A percentile compares a stretch with the other conserved stretches of the same genome.
Evolutionary conservation across 2,888 invertebrate genomes (phyloP).

Genomic region (Eristalinus aeneus): DNA sequence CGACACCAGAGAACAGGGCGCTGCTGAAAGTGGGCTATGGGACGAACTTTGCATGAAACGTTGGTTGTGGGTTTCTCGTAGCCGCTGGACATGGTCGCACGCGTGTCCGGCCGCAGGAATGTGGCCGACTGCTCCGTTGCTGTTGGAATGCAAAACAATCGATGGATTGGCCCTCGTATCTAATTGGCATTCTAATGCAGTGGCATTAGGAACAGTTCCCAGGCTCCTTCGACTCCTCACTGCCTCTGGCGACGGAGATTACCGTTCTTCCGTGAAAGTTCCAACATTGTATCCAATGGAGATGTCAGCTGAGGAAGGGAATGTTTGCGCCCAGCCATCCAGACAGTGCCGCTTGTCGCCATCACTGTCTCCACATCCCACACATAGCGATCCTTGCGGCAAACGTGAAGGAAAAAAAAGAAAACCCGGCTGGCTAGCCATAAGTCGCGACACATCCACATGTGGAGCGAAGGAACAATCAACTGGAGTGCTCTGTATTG

Average conservation of each 20-base stretch:
- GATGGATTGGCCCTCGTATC: not conserved
- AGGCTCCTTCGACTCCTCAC: no score
- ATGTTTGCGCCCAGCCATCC: not conserved
- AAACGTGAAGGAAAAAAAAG: not conserved
- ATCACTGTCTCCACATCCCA: not conserved
- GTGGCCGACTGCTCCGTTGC: not conserved
- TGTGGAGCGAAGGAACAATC: not conserved
- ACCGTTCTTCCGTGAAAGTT: no score
- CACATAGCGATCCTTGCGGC: not conserved
- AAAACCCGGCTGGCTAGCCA: not conserved
- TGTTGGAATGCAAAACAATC: not conserved
- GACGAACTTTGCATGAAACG: not conserved
- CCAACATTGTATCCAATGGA: not conserved
- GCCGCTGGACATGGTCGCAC: not conserved
- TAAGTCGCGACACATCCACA: not conserved
- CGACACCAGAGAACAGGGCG: not conserved
- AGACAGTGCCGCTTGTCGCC: not conserved
- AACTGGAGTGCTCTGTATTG: not conserved
- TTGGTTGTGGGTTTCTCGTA: no score
- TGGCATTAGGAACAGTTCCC: no score
- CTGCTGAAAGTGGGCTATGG: no score
- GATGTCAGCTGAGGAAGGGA: not conserved
- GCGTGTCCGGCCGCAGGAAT: not conserved
- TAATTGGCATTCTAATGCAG: not conserved
- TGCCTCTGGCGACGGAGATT: no score